phyloP scores from a whole-genome alignment of 2,113 vertebrate genomes.

The Microtus oregoni region DNA sequence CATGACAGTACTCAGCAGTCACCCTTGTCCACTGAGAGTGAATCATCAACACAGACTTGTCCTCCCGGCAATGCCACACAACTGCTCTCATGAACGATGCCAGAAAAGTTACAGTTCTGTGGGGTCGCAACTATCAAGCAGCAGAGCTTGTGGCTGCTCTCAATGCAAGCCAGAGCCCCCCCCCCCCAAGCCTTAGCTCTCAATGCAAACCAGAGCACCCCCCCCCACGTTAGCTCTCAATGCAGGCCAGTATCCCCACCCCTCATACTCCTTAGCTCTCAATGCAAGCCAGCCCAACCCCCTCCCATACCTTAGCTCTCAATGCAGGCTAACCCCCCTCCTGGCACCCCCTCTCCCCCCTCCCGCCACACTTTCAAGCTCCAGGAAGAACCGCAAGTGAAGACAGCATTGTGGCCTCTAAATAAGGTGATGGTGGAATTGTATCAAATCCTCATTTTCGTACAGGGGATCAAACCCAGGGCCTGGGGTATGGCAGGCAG shows the following conservation, averaged over 20 bases:
- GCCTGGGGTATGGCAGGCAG: background rate
- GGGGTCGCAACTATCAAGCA: background rate
- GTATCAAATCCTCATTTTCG: slow-evolving; percentile 12
- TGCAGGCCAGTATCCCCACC: too few species aligned
- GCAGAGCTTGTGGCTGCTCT: background rate
- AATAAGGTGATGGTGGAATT: background rate
- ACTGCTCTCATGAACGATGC: background rate
- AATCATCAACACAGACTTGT: background rate
- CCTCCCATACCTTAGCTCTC: too few species aligned
- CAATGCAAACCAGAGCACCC: too few species aligned
- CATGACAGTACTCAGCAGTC: background rate
- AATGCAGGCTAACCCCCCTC: background rate
- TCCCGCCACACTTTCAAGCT: background rate
- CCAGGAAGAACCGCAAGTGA: background rate
- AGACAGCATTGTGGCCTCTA: background rate
- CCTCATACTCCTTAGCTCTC: too few species aligned
- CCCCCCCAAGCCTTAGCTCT: too few species aligned
- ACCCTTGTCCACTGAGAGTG: background rate
- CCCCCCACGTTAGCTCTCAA: too few species aligned
- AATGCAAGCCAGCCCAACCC: too few species aligned
- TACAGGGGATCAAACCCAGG: background rate
- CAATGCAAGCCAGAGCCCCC: background rate
- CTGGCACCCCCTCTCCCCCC: background rate
- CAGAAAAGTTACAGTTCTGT: background rate
- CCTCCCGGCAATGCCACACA: background rate